These are phyloP conservation scores for Corapipo altera DNA, from an alignment of 2,113 vertebrate species.

Conservation along the genomic window DNA sequence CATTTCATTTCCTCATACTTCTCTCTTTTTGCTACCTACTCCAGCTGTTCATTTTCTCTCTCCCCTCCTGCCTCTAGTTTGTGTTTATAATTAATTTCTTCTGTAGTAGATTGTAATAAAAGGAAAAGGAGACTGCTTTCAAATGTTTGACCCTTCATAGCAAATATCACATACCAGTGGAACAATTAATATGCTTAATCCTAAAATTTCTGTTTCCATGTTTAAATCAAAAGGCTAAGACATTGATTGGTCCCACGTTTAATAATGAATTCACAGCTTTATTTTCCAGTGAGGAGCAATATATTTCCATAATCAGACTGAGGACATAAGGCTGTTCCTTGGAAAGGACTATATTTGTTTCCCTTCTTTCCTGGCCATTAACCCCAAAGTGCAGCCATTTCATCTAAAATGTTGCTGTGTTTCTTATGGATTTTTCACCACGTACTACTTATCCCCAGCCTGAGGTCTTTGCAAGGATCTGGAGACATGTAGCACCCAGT, in stretches of 20 bases:
- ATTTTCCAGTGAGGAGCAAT: not conserved
- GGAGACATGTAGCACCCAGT: not conserved
- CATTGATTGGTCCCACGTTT: not conserved
- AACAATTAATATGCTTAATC: not conserved
- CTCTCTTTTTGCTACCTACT: not conserved
- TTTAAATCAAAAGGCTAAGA: not conserved
- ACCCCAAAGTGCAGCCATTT: not conserved
- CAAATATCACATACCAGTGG: fast-evolving
- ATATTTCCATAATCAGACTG: not conserved
- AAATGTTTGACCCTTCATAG: not conserved
- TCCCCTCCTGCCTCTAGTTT: not conserved
- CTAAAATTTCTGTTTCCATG: not conserved
- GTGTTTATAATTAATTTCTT: not conserved
- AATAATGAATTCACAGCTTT: not conserved
- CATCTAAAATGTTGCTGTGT: not conserved
- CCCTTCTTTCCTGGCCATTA: not conserved
- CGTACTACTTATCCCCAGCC: not conserved
- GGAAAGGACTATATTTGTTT: not conserved
- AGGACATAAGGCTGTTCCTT: not conserved
- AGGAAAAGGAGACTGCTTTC: not conserved
- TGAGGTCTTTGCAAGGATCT: not conserved
- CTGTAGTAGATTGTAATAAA: not conserved
- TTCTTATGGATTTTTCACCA: not conserved
- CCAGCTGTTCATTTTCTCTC: not conserved
- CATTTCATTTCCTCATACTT: not conserved